Evolutionary conservation across 2,888 invertebrate genomes (phyloP).

Genomic region (Bombylius discolor): DNA sequence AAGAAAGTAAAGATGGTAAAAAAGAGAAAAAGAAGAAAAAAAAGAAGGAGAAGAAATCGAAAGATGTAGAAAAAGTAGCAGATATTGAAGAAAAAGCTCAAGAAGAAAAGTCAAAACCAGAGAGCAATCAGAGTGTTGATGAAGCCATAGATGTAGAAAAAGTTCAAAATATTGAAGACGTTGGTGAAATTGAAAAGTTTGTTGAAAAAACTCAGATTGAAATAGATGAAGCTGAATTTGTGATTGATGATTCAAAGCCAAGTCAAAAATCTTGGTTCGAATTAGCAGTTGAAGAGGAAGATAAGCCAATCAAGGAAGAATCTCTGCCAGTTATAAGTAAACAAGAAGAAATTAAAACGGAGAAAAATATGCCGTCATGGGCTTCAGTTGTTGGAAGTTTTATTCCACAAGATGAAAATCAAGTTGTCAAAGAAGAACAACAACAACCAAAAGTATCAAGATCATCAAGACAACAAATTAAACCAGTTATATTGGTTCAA

Average conservation of each 20-base stretch:
- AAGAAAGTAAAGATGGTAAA: not conserved
- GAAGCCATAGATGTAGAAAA: not conserved
- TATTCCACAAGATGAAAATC: constrained; percentile 8
- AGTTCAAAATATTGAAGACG: too few species aligned
- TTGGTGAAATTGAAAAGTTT: too few species aligned
- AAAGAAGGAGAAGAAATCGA: constrained; percentile 19
- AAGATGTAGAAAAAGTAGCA: constrained; percentile 9
- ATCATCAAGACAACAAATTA: not conserved
- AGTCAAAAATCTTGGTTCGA: constrained; percentile 1
- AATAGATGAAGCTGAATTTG: not conserved
- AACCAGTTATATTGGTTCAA: constrained; percentile 5
- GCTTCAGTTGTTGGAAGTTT: constrained; percentile 6
- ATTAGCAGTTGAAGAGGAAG: not conserved
- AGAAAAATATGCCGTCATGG: constrained; percentile 4
- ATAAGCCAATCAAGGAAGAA: not conserved
- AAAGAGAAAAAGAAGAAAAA: not conserved
- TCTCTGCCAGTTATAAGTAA: not conserved
- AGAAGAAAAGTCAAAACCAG: constrained; percentile 28
- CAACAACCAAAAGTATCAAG: not conserved
- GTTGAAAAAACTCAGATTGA: too few species aligned
- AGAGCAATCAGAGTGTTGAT: not conserved
- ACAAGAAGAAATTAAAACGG: not conserved
- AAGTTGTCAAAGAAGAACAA: not conserved
- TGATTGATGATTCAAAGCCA: not conserved
- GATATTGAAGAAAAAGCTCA: constrained; percentile 11